Conservation (phyloP, 2,113 vertebrate genomes). For the Dendropsophus ebraccatus region DNA sequence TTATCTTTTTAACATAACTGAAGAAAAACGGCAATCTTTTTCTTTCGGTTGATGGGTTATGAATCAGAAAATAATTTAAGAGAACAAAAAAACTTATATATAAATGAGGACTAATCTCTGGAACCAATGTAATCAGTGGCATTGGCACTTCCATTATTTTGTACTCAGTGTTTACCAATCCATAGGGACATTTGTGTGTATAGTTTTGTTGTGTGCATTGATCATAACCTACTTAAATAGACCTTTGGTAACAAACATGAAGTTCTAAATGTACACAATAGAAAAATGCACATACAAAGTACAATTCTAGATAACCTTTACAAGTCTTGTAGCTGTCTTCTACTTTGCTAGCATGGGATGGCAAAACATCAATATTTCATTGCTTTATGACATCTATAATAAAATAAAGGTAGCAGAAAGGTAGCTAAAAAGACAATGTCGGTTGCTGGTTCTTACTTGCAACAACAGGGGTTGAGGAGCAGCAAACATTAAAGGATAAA, state of each 20-base stretch:
- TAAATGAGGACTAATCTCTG: no score
- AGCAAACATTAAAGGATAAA: slow-evolving; percentile 5
- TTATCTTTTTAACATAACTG: neutral
- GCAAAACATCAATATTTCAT: neutral
- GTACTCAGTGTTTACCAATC: no score
- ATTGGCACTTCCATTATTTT: no score
- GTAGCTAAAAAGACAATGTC: neutral
- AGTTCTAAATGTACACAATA: neutral
- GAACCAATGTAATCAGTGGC: no score
- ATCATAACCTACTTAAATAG: no score
- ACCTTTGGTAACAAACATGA: neutral
- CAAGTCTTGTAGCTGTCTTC: no score
- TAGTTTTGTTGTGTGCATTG: no score
- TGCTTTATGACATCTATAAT: neutral
- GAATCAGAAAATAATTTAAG: neutral
- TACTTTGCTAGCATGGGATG: neutral
- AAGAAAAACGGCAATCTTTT: neutral
- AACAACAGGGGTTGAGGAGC: slow-evolving; percentile 32
- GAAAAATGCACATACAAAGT: neutral
- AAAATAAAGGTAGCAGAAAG: neutral
- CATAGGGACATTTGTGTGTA: no score
- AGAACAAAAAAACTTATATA: neutral
- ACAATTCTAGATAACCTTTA: neutral
- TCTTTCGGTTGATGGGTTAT: neutral
- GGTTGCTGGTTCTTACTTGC: neutral